Conservation (phyloP, 92 coral and sea anemone genomes). For the Heteractis magnifica region DNA sequence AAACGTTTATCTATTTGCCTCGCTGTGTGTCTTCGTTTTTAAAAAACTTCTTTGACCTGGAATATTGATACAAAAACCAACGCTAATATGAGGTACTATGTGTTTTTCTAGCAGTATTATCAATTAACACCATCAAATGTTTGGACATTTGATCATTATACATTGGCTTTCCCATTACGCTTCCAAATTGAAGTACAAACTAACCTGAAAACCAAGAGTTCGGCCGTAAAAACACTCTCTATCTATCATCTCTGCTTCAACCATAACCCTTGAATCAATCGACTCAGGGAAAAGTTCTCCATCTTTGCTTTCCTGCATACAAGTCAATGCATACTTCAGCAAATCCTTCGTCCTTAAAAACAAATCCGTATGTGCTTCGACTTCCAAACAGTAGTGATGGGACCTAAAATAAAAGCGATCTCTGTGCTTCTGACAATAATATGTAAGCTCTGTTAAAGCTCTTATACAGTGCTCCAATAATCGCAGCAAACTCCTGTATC, state of each 20-base stretch:
- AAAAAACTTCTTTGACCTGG: too few relatives aligned
- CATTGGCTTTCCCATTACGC: not conserved
- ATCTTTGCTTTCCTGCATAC: slow-evolving; percentile 64
- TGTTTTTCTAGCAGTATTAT: too few relatives aligned
- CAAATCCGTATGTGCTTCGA: slow-evolving; percentile 73
- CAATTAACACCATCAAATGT: not conserved
- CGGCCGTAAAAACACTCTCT: slow-evolving; percentile 96
- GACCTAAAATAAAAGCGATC: slow-evolving; percentile 83
- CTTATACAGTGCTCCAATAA: slow-evolving; percentile 76
- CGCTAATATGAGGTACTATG: too few relatives aligned
- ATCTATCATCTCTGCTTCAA: slow-evolving; percentile 79
- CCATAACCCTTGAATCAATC: slow-evolving; percentile 70
- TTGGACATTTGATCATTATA: not conserved
- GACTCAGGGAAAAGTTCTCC: slow-evolving; percentile 72
- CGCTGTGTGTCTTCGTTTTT: too few relatives aligned
- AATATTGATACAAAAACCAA: too few relatives aligned
- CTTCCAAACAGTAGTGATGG: slow-evolving; percentile 88
- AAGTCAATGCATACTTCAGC: slow-evolving; percentile 65
- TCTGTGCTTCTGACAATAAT: slow-evolving; percentile 77
- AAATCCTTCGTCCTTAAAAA: slow-evolving; percentile 66
- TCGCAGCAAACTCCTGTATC: slow-evolving; percentile 77
- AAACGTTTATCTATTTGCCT: too few relatives aligned
- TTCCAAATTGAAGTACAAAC: not conserved
- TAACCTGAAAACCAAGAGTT: slow-evolving; percentile 94
- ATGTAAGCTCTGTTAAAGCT: slow-evolving; percentile 72